A percentile compares a stretch with the other conserved stretches of the same genome.
Evolutionary conservation across 2,888 invertebrate species (phyloP).

Genomic region (Diadegma fenestrale): DNA sequence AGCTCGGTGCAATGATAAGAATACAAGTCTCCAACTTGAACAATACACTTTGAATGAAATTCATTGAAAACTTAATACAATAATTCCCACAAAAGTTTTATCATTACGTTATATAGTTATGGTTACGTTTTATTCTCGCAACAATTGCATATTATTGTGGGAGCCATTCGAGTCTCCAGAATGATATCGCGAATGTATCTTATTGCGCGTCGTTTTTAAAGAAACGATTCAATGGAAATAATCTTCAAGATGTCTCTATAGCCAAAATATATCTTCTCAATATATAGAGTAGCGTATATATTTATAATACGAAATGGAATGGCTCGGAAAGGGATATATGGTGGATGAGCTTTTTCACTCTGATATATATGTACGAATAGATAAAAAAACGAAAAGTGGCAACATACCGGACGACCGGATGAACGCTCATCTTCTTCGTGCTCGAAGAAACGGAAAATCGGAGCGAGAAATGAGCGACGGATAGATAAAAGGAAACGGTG

Average conservation of each 20-base stretch:
- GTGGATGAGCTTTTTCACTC: slow-evolving; percentile 32
- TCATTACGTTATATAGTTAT: background rate
- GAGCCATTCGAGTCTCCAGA: slow-evolving; percentile 2
- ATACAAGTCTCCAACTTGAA: background rate
- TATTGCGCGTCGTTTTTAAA: background rate
- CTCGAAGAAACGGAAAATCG: slow-evolving; percentile 59
- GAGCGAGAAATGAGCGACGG: slow-evolving; percentile 24
- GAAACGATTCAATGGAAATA: slow-evolving; percentile 25
- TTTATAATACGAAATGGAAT: slow-evolving; percentile 25
- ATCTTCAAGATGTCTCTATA: slow-evolving; percentile 2
- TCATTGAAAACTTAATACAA: background rate
- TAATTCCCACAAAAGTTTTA: background rate
- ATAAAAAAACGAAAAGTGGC: background rate
- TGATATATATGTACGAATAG: background rate
- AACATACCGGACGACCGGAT: slow-evolving; percentile 33
- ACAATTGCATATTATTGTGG: slow-evolving; percentile 9
- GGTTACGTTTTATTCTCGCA: background rate
- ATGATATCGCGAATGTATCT: background rate
- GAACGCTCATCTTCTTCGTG: slow-evolving; percentile 60
- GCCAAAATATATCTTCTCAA: background rate
- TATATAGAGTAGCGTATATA: slow-evolving; percentile 18
- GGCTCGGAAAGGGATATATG: slow-evolving; percentile 10
- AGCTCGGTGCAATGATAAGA: background rate
- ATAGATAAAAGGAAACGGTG: slow-evolving; percentile 7
- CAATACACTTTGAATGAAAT: background rate